Evolutionary conservation across 1,140 invertebrate species (phyloP).

Genomic region (Eupeodes corollae): DNA sequence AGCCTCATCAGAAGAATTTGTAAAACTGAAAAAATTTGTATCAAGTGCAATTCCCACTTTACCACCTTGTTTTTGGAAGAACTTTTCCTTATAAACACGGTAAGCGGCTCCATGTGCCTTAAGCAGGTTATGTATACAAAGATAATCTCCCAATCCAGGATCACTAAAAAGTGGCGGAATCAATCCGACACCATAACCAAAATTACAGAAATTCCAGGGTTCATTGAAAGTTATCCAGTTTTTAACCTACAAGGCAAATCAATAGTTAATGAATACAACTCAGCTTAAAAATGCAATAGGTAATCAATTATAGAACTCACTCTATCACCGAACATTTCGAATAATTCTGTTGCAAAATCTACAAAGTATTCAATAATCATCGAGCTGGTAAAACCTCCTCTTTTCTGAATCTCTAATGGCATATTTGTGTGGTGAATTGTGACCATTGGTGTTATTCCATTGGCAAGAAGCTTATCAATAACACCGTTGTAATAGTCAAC

Average conservation of each 20-base stretch:
- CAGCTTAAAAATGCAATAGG: not conserved
- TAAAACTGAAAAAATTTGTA: constrained; percentile 41
- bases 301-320: constrained; percentile 8
- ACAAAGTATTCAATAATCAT: constrained; percentile 40
- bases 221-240: not conserved
- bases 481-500: constrained; percentile 24
- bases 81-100: constrained; percentile 33
- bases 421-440: constrained; percentile 33
- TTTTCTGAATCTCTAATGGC: constrained; percentile 23
- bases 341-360: constrained; percentile 42
- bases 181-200: too few relatives aligned
- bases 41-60: constrained; percentile 43
- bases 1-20: constrained; percentile 26
- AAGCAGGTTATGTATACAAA: constrained; percentile 42
- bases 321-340: constrained; percentile 38
- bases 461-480: constrained; percentile 38
- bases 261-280: too few relatives aligned
- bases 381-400: constrained; percentile 36
- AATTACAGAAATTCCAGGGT: not conserved
- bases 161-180: constrained; percentile 30
- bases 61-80: constrained; percentile 28
- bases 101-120: constrained; percentile 45
- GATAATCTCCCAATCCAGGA: constrained; percentile 39
- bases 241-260: not conserved
- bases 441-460: constrained; percentile 36